Percentiles rank a stretch among this genome's conserved stretches.
Conservation (phyloP, 2,113 vertebrate genomes). For the Marmota flaviventris region DNA sequence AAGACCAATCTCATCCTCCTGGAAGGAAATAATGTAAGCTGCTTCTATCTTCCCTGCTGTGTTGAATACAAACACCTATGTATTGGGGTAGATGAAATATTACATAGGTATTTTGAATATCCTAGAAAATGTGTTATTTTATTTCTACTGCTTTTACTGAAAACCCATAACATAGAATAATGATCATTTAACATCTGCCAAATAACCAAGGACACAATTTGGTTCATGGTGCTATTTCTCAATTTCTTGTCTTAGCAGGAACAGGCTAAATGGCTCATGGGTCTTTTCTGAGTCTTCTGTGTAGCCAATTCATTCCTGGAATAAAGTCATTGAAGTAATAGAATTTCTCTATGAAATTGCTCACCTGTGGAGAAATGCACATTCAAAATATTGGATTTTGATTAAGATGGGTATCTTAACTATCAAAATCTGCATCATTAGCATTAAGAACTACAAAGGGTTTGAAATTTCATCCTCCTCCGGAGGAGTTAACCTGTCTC, state of each 20-base stretch:
- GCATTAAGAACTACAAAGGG: not conserved
- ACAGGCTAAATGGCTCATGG: not conserved
- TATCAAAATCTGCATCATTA: not conserved
- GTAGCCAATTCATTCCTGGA: constrained; percentile 25
- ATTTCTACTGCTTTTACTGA: constrained; percentile 24
- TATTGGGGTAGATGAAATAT: not conserved
- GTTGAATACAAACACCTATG: not conserved
- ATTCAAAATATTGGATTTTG: constrained; percentile 44
- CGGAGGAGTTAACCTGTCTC: not conserved
- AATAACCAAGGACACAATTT: constrained; percentile 35
- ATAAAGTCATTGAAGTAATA: constrained; percentile 4
- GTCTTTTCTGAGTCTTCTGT: not conserved
- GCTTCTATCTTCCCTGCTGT: not conserved
- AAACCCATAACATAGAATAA: not conserved
- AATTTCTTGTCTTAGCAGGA: constrained; percentile 46
- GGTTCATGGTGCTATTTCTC: constrained; percentile 34
- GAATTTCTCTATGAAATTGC: not conserved
- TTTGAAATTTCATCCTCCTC: not conserved
- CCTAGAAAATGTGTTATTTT: not conserved
- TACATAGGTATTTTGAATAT: not conserved
- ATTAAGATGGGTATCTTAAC: not conserved
- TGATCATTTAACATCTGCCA: constrained; percentile 12
- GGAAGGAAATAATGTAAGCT: not conserved
- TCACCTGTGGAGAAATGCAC: constrained; percentile 27
- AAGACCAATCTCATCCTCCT: not conserved